Conservation (phyloP, 1,140 invertebrate genomes). For the Drosophila tsacasi region DNA sequence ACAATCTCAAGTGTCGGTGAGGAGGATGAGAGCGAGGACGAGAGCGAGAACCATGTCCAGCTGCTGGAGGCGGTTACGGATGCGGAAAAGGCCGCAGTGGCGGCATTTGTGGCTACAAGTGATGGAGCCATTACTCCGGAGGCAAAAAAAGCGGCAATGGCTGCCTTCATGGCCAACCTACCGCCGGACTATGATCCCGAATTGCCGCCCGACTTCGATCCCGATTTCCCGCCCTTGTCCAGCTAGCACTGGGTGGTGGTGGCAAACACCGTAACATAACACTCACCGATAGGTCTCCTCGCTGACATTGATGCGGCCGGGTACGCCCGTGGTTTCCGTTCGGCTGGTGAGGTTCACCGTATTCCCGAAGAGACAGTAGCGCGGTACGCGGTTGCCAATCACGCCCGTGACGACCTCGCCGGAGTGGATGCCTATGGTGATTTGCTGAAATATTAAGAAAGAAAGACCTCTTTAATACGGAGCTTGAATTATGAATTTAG, state of each 20-base stretch:
- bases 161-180: conserved; percentile 50
- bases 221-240: conserved; percentile 24
- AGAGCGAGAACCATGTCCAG: conserved; percentile 67
- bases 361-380: conserved; percentile 99
- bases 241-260: conserved; percentile 15
- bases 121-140: conserved; percentile 55
- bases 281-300: conserved; percentile 96
- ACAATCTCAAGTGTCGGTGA: conserved; percentile 60
- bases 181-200: conserved; percentile 29
- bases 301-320: conserved; percentile 96
- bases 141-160: conserved; percentile 61
- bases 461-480: conserved; percentile 3
- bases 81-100: conserved; percentile 68
- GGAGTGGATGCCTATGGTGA: conserved; percentile 98
- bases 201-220: conserved; percentile 30
- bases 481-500: conserved; percentile 42
- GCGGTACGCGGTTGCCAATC: conserved; percentile 97
- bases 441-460: conserved; percentile 88
- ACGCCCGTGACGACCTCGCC: conserved; percentile 98
- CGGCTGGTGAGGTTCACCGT: conserved; percentile 98
- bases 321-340: conserved; percentile 97
- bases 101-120: conserved; percentile 62
- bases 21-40: conserved; percentile 61
- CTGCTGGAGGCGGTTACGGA: conserved; percentile 67
- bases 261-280: conserved; percentile 8